Conservation (phyloP, 1,140 invertebrate species). For the Cylas formicarius region DNA sequence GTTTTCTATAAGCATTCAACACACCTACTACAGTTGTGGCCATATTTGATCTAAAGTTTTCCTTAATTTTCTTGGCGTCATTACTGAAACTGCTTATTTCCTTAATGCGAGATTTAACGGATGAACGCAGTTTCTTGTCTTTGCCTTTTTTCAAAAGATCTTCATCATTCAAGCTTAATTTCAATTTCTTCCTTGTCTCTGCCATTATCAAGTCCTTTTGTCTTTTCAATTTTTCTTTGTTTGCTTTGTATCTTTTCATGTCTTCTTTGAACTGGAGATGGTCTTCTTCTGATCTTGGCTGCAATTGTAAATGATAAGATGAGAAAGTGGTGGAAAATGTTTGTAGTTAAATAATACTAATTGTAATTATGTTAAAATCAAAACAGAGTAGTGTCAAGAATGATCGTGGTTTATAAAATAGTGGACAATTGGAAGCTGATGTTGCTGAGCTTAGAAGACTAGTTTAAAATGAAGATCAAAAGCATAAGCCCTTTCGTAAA, state of each 20-base stretch:
- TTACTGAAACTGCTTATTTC: conserved; percentile 46
- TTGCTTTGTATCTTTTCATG: conserved; percentile 61
- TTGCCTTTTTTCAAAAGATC: conserved; percentile 32
- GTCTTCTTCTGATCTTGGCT: conserved; percentile 73
- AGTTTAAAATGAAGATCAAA: no score
- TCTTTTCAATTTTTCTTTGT: conserved; percentile 67
- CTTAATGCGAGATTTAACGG: conserved; percentile 31
- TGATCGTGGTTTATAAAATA: no score
- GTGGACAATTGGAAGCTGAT: no score
- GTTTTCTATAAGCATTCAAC: conserved; percentile 82
- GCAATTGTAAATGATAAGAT: conserved; percentile 27
- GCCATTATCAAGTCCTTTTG: conserved; percentile 53
- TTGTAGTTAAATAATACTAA: no score
- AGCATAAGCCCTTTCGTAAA: no score
- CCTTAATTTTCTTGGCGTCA: conserved; percentile 65
- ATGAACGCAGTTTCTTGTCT: conserved; percentile 29
- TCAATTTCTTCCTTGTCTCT: conserved; percentile 34
- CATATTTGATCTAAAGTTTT: conserved; percentile 82
- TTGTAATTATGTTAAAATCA: no score
- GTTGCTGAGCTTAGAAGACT: no score
- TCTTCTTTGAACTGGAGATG: conserved; percentile 60
- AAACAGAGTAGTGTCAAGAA: no score
- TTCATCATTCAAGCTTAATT: conserved; percentile 12
- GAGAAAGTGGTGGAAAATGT: neutral
- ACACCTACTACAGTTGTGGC: conserved; percentile 82